Evolutionary conservation across 2,888 invertebrate genomes (phyloP), one percentile per base, ranked within the genome.

Genomic region (Gryllus longicercus): DNA sequence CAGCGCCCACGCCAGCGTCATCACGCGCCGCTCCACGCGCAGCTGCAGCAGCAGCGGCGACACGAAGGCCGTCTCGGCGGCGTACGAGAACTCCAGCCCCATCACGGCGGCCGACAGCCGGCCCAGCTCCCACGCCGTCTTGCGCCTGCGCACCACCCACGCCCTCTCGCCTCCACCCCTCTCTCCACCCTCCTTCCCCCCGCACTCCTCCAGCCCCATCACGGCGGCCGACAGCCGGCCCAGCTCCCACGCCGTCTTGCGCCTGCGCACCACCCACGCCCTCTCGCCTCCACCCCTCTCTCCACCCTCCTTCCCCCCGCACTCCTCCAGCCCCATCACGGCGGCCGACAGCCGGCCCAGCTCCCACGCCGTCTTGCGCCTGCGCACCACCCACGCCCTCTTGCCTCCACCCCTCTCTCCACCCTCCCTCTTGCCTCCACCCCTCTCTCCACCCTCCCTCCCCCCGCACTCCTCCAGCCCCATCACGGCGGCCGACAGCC

Each of bases 41-140:
- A 98, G 95, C 88, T 96, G 95, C 5, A 98, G 90, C 18, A 98
- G 89, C 0, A 96, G 97, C 2, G 98, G 98, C 0, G 96, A 97
- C 0, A 98, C 98, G 87, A 98, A 98, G 0, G 98, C 98, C 0
- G 98, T 98, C 88, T 98, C 98, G 0, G 97, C 98, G 0, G 98
- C 97, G 86, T 98, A 98, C 0, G 98, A 97, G 87, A 98, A 96
- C 87, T 98, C 98, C 81, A 98, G 97, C 2, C 98, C 98, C 94
- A 97, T 97, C 0, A 98, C 97, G 0, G 97, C 97, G 0, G 97
- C 95, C 25, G 97, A 97, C 83, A 98, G 92, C 14, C 96, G 90
- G 83, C 97, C 91, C 83, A 98, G 88, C 86, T 97, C 96, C 78
- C 90, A 88, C 23, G 95, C 90, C 18, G 93, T 93, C 88, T 96